Base-by-base conservation (phyloP, 2,888 invertebrate genomes). In the Parasteatoda lunata region DNA sequence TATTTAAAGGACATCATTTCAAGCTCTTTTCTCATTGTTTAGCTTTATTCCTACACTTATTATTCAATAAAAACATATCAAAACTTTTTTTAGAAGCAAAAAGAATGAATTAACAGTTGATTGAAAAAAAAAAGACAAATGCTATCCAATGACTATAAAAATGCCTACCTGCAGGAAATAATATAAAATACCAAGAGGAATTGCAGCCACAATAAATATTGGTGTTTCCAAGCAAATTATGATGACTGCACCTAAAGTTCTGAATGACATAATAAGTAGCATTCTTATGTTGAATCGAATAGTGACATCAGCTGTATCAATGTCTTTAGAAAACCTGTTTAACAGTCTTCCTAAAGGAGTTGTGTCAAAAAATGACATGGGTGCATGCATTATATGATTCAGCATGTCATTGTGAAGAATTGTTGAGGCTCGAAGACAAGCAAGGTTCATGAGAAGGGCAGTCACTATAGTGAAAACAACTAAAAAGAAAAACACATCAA, bases 351-450 rank as follows among this genome's bases (percentile, higher is more conserved):
- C 90, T 45, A 89, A 77, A 8, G 90, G 90, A 59, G 90, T 90
- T 6, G 90, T 90, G 45, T 90, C 90, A 75, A 89, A 89, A 54
- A 89, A 89, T 4, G 88, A 89, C 89, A 90, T 89, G 4, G 95
- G 95, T 90, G 90, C 90, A n/a, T 75, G 88, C 83, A 90, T 69
- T 3, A 90, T 88, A 70, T 89, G 92, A 91, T 11, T 9, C 9
- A 90, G 68, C 90, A 90, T 90, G 48, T 87, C 80, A 52, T 88
- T 87, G 70, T 90, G 90, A 8, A 90, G 83, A 30, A 89, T 64
- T 13, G 69, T 76, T 4, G 94, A 94, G 13, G 86, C 89, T 91
- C 94, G 94, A 91, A 96, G 92, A 91, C 95, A 94, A 90, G 92
- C 52, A 90, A 91, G 78, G 91, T 92, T 89, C 91, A 92, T 82